Percentiles rank a stretch among this genome's conserved stretches.
phyloP scores from a whole-genome alignment of 2,113 vertebrate species.

The Rhagologus leucostigma region DNA sequence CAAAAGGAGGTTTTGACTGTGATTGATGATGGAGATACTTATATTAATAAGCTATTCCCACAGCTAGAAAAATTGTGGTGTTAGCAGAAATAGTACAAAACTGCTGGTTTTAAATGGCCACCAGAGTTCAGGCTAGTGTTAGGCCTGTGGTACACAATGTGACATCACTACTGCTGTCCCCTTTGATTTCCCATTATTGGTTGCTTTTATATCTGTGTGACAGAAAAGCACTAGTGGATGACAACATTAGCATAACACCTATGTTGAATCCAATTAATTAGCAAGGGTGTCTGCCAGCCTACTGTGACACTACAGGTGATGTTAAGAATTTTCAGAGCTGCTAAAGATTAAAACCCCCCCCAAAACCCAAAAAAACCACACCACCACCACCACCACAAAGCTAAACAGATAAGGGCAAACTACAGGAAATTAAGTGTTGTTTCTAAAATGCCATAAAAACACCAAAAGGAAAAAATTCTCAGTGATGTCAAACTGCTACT shows the following conservation, averaged over 20 bases:
- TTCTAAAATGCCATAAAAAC: not conserved
- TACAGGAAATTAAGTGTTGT: not conserved
- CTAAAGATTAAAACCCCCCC: not conserved
- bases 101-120: not conserved
- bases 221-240: not conserved
- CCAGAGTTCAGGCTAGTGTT: not conserved
- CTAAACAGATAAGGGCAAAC: not conserved
- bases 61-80: not conserved
- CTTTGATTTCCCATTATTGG: not conserved
- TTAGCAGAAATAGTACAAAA: not conserved
- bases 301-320: not conserved
- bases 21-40: not conserved
- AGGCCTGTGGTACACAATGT: not conserved
- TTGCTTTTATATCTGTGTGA: not conserved
- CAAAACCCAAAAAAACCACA: not conserved
- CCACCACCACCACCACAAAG: not conserved
- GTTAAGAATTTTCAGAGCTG: not conserved
- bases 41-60: not conserved
- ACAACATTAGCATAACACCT: not conserved
- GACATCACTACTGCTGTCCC: not conserved
- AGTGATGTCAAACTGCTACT: not conserved
- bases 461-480: not conserved
- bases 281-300: not conserved
- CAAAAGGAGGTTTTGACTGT: not conserved
- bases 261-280: not conserved